Percentiles rank a stretch among this genome's conserved stretches.
Evolutionary conservation across 2,797 vertebrate genomes (phyloP).

Genomic region (Poecilia velifera): DNA sequence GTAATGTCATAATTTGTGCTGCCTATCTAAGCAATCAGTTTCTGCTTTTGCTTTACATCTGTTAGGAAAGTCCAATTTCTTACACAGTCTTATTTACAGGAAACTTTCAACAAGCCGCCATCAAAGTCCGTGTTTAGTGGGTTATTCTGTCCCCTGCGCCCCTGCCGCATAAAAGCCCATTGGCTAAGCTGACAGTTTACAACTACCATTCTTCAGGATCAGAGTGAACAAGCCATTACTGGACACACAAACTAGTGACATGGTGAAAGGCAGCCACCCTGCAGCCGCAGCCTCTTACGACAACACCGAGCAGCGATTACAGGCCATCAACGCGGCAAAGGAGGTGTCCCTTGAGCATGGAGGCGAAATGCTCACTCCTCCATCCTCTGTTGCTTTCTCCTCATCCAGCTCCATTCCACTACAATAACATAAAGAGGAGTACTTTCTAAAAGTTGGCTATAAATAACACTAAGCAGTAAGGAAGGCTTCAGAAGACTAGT

Average conservation of each 20-base stretch:
- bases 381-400: constrained; percentile 9
- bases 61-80: background rate
- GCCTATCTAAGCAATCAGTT: background rate
- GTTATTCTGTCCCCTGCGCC: background rate
- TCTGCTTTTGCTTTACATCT: background rate
- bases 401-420: constrained; percentile 17
- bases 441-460: constrained; percentile 16
- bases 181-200: constrained; percentile 15
- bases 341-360: constrained; percentile 34
- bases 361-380: constrained; percentile 27
- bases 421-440: constrained; percentile 37
- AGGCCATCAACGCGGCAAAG: constrained; percentile 49
- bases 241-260: constrained; percentile 44
- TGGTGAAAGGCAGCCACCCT: constrained; percentile 44
- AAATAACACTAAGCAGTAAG: background rate
- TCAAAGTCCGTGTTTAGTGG: background rate
- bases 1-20: background rate
- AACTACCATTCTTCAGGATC: constrained; percentile 32
- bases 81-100: background rate
- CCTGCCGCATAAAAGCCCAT: constrained; percentile 15
- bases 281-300: constrained; percentile 47
- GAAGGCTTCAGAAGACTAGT: background rate
- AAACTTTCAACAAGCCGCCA: background rate
- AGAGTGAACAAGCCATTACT: constrained; percentile 41
- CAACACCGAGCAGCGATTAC: constrained; percentile 60